Evolutionary conservation across 2,113 vertebrate species (phyloP).

Genomic region (human (Homo sapiens)): GRCh38 chr11:105760001-105760500

Average conservation of each 20-base stretch:
- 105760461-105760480: not conserved
- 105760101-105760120: not conserved
- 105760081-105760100: not conserved
- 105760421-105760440: not conserved
- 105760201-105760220: not conserved
- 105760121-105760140: not conserved
- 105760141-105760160: not conserved
- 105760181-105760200: not conserved
- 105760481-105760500: not conserved
- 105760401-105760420: not conserved
- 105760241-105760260: not conserved
- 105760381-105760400: not conserved
- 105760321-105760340: not conserved
- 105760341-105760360: not conserved
- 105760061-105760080: not conserved
- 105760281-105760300: not conserved
- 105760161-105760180: not conserved
- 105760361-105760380: not conserved
- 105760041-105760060: not conserved
- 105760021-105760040: not conserved
- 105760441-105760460: not conserved
- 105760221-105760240: not conserved
- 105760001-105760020: not conserved
- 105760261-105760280: not conserved
- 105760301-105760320: not conserved